phyloP scores from a whole-genome alignment of 2,888 invertebrate genomes.

The Andricus quercusramuli region DNA sequence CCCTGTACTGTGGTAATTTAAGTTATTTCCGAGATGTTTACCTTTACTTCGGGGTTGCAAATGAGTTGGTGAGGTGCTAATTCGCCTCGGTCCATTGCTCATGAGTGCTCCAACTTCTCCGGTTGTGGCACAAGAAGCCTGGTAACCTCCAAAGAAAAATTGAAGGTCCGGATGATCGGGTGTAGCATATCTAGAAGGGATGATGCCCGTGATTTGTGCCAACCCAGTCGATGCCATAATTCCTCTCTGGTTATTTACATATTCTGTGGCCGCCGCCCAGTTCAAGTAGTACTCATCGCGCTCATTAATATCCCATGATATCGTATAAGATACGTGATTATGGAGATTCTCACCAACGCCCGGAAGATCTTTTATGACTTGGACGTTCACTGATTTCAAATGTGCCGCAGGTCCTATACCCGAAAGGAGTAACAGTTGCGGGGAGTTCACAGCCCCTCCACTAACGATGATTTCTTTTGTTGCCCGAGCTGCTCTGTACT shows the following conservation, averaged over 20 bases:
- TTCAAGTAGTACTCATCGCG: slow-evolving; percentile 81
- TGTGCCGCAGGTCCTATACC: slow-evolving; percentile 85
- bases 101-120: slow-evolving; percentile 78
- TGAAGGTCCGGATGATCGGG: slow-evolving; percentile 84
- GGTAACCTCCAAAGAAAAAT: slow-evolving; percentile 84
- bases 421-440: slow-evolving; percentile 84
- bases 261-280: slow-evolving; percentile 83
- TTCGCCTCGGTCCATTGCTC: slow-evolving; percentile 70
- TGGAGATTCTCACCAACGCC: slow-evolving; percentile 86
- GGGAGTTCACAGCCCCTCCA: slow-evolving; percentile 84
- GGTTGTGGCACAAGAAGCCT: slow-evolving; percentile 81
- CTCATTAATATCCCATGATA: slow-evolving; percentile 81
- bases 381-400: slow-evolving; percentile 82
- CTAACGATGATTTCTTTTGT: slow-evolving; percentile 81
- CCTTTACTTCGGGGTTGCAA: slow-evolving; percentile 86
- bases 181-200: slow-evolving; percentile 83
- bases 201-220: slow-evolving; percentile 83
- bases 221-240: slow-evolving; percentile 84
- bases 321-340: slow-evolving; percentile 84
- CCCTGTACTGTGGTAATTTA: neutral
- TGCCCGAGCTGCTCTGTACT: slow-evolving; percentile 62
- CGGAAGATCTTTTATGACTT: slow-evolving; percentile 82
- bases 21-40: slow-evolving; percentile 62
- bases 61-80: slow-evolving; percentile 82
- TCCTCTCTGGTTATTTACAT: slow-evolving; percentile 82